A percentile compares a stretch with the other conserved stretches of the same genome.
Conservation (phyloP, 1,140 invertebrate genomes). For the Calephelis virginiensis region DNA sequence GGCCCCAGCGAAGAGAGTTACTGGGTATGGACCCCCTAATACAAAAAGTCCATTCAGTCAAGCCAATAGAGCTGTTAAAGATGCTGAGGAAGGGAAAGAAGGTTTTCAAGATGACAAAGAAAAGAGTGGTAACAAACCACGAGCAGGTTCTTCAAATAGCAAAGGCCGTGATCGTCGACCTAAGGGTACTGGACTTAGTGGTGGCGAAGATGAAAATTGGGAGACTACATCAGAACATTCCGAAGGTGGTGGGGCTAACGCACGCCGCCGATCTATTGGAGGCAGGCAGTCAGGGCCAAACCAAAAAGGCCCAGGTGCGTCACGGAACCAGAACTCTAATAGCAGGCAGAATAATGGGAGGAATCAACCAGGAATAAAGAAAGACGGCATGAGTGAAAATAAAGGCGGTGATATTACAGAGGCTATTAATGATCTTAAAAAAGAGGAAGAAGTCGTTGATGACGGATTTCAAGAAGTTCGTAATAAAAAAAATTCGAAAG, state of each 20-base stretch:
- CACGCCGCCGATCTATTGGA: slow-evolving; percentile 74
- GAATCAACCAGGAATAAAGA: slow-evolving; percentile 48
- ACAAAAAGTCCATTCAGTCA: slow-evolving; percentile 86
- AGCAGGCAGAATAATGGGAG: slow-evolving; percentile 57
- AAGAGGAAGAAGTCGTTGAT: slow-evolving; percentile 76
- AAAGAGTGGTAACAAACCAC: slow-evolving; percentile 82
- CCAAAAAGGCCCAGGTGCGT: slow-evolving; percentile 45
- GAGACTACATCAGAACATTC: slow-evolving; percentile 85
- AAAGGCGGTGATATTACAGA: slow-evolving; percentile 61
- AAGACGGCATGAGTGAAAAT: slow-evolving; percentile 49
- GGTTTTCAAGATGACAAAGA: slow-evolving; percentile 62
- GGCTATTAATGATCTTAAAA: slow-evolving; percentile 69
- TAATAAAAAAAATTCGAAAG: slow-evolving; percentile 87
- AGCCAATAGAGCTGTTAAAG: slow-evolving; percentile 76
- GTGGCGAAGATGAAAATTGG: slow-evolving; percentile 82
- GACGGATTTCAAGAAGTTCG: slow-evolving; percentile 94
- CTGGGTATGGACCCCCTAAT: slow-evolving; percentile 86
- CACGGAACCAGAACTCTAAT: slow-evolving; percentile 49
- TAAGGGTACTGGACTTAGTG: slow-evolving; percentile 77
- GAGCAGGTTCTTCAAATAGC: slow-evolving; percentile 83
- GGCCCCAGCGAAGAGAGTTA: slow-evolving; percentile 80
- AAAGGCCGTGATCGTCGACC: slow-evolving; percentile 81
- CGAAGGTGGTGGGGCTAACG: slow-evolving; percentile 75
- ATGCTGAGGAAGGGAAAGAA: slow-evolving; percentile 68
- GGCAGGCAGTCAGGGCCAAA: slow-evolving; percentile 61